Base-by-base conservation (phyloP, 2,888 invertebrate species). In the Rotaria magnacalcarata region DNA sequence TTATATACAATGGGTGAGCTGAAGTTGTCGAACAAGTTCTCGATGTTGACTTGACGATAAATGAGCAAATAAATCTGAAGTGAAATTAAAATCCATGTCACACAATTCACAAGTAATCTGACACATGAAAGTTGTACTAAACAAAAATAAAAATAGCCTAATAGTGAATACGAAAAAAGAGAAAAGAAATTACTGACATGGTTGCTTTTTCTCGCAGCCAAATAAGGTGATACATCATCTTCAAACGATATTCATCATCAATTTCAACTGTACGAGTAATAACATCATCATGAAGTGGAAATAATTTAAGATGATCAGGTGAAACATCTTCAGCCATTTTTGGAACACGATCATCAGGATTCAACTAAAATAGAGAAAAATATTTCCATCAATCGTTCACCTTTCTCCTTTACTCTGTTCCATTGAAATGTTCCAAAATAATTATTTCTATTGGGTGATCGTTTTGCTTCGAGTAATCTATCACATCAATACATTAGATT, bases 261-360 rank as follows among this genome's bases (percentile, higher is more conserved):
- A 43, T 80, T 80, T 80, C 47, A 47, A 80, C 43, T 47, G 80
- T 80, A 11, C 80, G 43, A 24, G 24, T 24, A 8, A 80, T 80
- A 24, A 47, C 80, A 80, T 80, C 47, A 80, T 80, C 80, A 47
- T 80, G 80, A 7, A 80, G n/a, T 47, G 80, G 80, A 80, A 80
- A 80, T 47, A 80, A 47, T 80, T 34, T 43, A 14, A 43, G n/a
- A 47, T 80, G 43, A 47, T 80, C 80, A 80, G 43, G 80, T 80
- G 80, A 43, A 10, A 80, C 47, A 80, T 80, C 80, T 80, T 80
- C 80, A 43, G 47, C 24, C 47, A 80, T 80, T 47, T 80, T 80
- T 43, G 47, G 47, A n/a, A 80, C 24, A 80, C 80, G 80, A 80
- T 80, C 80, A 80, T 80, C 80, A 19, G 80, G 80, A 47, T 80